Conservation (phyloP, 2,888 invertebrate genomes). For the Athalia rosae region DNA sequence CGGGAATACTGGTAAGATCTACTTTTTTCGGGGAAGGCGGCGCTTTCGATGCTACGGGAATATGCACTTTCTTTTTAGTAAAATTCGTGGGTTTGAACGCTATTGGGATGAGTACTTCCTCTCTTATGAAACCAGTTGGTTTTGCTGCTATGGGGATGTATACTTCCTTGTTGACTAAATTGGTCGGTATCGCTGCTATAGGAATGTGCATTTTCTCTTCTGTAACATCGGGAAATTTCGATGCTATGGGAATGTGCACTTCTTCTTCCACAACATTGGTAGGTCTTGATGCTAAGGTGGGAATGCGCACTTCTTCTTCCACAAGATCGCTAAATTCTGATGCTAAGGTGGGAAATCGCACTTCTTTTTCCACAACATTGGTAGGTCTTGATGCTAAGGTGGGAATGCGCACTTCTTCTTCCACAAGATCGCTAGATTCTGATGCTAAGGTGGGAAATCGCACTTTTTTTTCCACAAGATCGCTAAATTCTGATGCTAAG, state of each 20-base stretch:
- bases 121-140: no score
- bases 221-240: neutral
- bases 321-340: no score
- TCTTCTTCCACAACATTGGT: neutral
- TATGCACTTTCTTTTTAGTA: neutral
- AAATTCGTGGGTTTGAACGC: neutral
- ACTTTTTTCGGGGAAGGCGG: neutral
- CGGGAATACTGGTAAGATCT: no score
- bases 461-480: neutral
- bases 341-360: no score
- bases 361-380: no score
- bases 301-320: no score
- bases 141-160: neutral
- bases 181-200: neutral
- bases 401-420: neutral
- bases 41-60: neutral
- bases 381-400: neutral
- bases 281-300: neutral
- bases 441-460: neutral
- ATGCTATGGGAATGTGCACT: neutral
- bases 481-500: no score
- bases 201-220: neutral
- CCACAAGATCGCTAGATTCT: neutral
- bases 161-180: neutral
- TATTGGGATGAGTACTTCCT: neutral